Evolutionary conservation across 2,113 vertebrate species (phyloP), one percentile per base, ranked within the genome.

Genomic region (Actenoides hombroni): DNA sequence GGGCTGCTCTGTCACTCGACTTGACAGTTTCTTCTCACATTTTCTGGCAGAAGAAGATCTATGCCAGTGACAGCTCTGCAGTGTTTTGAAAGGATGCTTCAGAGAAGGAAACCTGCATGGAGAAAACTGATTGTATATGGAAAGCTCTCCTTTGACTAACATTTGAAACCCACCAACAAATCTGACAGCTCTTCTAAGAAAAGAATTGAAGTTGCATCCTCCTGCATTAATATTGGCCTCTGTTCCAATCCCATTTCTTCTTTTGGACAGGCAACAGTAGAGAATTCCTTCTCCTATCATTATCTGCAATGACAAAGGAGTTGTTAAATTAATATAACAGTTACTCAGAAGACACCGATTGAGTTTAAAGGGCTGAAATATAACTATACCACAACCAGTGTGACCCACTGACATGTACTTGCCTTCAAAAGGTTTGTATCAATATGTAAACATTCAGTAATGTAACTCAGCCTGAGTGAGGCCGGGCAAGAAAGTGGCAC

Each of bases 151-250:
- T 60, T 81, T 95, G 76, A 90, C 29, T 83, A 92, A 57, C 24
- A 86, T 12, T 35, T 71, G 61, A 94, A 96, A 98, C 98, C 69
- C 98, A 99, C 99, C 99, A 95, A 99, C 98, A 77, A 99, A 99
- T 97, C 99, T 98, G 93, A 99, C 98, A 3, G 99, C 99, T 98
- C 99, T 98, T 94, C 99, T 98, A 63, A 99, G 99, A 92, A 99
- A 99, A 67, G 99, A 99, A 97, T 99, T 99, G 98, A 99, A 99
- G 98, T 99, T 99, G 96, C 99, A 99, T 91, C 99, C 99, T 20
- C 99, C 99, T 1, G 99, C 99, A 13, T 99, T 99, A 97, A 99
- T 99, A 97, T 99, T 99, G 70, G 99, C 98, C 95, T 99, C 99
- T 2, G 98, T 94, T 61, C 98, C 98, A 39, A 97, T 94, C 15